Evolutionary conservation across 2,113 vertebrate genomes (phyloP).

Genomic region (Mungos mungo): DNA sequence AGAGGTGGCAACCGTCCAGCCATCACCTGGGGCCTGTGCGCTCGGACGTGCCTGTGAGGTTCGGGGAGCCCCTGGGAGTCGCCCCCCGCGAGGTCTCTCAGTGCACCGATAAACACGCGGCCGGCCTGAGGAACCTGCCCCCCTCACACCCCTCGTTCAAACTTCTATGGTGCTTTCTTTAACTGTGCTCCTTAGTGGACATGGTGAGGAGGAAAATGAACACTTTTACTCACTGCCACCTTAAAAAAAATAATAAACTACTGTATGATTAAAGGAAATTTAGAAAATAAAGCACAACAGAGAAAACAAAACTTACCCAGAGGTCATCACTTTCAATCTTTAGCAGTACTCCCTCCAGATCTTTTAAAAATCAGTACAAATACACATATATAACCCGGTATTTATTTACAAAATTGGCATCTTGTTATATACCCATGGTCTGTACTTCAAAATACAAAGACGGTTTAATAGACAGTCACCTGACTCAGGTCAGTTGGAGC

Average conservation of each 20-base stretch:
- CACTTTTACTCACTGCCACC: not conserved
- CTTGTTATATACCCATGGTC: not conserved
- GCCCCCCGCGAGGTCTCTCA: not conserved
- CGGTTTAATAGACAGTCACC: not conserved
- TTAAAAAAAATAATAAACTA: not conserved
- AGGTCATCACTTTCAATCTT: not conserved
- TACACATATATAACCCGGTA: not conserved
- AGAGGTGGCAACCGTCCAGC: not conserved
- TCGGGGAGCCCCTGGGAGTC: not conserved
- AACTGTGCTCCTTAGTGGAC: not conserved
- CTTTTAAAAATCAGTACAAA: not conserved
- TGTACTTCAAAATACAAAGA: not conserved
- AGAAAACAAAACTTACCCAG: not conserved
- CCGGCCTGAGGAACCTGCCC: not conserved
- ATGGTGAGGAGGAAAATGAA: not conserved
- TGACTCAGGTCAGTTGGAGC: not conserved
- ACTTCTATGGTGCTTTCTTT: not conserved
- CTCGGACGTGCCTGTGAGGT: not conserved
- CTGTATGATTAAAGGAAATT: not conserved
- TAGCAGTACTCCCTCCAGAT: not conserved
- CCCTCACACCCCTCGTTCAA: not conserved
- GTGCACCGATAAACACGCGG: not conserved
- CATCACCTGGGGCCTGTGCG: not conserved
- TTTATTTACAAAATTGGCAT: not conserved
- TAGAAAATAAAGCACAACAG: slow-evolving; percentile 4